Evolutionary conservation across 2,888 invertebrate genomes (phyloP), one percentile per base, ranked within the genome.

Genomic region (Dryadula phaetusa): DNA sequence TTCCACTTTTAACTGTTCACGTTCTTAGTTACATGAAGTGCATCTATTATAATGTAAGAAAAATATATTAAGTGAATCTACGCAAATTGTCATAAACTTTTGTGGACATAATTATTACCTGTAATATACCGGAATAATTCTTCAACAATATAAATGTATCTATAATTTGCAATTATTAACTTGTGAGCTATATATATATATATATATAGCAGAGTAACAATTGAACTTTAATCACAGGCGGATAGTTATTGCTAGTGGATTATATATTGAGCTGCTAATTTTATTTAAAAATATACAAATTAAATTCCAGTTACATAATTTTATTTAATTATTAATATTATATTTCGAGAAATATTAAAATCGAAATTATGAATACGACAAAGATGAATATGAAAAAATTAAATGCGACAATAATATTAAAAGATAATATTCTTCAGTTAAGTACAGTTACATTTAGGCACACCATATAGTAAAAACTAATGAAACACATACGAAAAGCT

Each of bases 391-490:
- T n/a, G n/a, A n/a, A n/a, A n/a, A 32, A 32, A 7, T 32, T 32
- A 8, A 32, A 32, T 12, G 3, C 12, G 37, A 37, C 37, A 10
- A 4, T n/a, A 40, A 56, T 37, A 37, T n/a, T 18, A 34, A 32
- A 44, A 58, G 16, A n/a, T n/a, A 22, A 32, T 14, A 16, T 58
- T 44, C 28, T 28, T 16, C 47, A 37, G 37, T 54, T 66, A 69
- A 69, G 66, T 66, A 69, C 62, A 18, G 22, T n/a, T 44, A 18
- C 16, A 22, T 60, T 66, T 69, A 46, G 61, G 66, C 53, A 66
- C 44, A 47, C 53, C 53, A 40, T 44, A 56, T 44, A 28, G 25
- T 66, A 69, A 14, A 58, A 60, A 32, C 56, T 65, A 52, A 46
- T 53, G 18, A 58, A 66, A 62, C 32, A n/a, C 49, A 58, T 34